Evolutionary conservation across 1,140 invertebrate species (phyloP), one percentile per base, ranked within the genome.

Genomic region (Apis cerana): DNA sequence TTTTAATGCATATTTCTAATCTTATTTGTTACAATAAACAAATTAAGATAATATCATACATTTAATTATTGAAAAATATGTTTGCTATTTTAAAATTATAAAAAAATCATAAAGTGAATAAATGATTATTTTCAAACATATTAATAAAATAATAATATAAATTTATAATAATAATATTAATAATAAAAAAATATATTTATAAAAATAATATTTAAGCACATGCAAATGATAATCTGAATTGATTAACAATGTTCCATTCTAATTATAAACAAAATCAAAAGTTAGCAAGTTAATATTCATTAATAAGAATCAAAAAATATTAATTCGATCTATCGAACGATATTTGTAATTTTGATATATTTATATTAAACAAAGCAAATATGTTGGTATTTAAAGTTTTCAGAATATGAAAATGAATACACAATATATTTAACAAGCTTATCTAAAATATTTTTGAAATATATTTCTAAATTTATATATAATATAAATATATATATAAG

Each of bases 151-250:
- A n/a, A n/a, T n/a, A n/a, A n/a, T n/a, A n/a, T n/a, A n/a, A n/a
- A n/a, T n/a, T n/a, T n/a, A n/a, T n/a, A n/a, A n/a, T n/a, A n/a
- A n/a, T n/a, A n/a, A n/a, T n/a, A n/a, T n/a, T n/a, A n/a, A n/a
- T n/a, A n/a, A n/a, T n/a, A 12, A 65, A 76, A 56, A 33, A 5
- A 27, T 43, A 54, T 33, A 33, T 33, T 33, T 33, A 33, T 33
- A 33, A 33, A 33, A 33, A 33, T 67, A 54, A 68, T 68, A 48
- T 58, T 78, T 23, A 72, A 74, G 56, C 71, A 21, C 71, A 75
- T 48, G 56, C 56, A 61, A 43, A 43, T 48, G 9, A n/a, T 13
- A 58, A 33, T 61, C 33, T n/a, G 21, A 10, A 48, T 61, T 5
- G 59, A 70, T 43, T 5, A 50, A 65, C 13, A 59, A 48, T n/a